Conservation (phyloP, 2,113 vertebrate genomes). For the Aleadryas rufinucha region DNA sequence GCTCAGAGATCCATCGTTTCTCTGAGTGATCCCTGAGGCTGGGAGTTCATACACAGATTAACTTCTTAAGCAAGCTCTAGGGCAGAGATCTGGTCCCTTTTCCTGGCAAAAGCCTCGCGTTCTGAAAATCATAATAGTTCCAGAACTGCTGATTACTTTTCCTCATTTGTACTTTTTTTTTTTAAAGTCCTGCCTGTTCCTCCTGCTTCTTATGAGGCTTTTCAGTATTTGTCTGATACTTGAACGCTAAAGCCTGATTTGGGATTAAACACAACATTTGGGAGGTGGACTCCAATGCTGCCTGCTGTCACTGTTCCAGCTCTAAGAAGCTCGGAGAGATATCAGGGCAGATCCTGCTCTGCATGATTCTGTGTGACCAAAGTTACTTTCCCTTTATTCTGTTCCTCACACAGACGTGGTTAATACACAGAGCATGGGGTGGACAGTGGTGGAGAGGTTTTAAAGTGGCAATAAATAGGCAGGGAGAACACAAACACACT, state of each 20-base stretch:
- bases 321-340: not conserved
- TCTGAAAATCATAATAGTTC: not conserved
- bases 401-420: fast-evolving
- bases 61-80: not conserved
- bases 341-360: not conserved
- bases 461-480: not conserved
- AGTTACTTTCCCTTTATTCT: not conserved
- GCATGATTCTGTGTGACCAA: not conserved
- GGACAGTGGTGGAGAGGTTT: not conserved
- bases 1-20: not conserved
- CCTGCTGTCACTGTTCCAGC: not conserved
- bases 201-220: not conserved
- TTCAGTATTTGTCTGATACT: conserved; percentile 2
- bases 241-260: not conserved
- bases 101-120: not conserved
- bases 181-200: not conserved
- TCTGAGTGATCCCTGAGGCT: not conserved
- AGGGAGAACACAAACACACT: fast-evolving
- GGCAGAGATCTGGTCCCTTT: not conserved
- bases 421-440: not conserved
- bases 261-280: conserved; percentile 19
- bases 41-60: not conserved
- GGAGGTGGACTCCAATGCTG: not conserved
- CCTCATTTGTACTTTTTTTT: not conserved
- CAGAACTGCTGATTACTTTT: conserved; percentile 8